Percentiles rank a stretch among this genome's conserved stretches.
Conservation (phyloP, 2,113 vertebrate genomes). For the Chaetodon auriga region DNA sequence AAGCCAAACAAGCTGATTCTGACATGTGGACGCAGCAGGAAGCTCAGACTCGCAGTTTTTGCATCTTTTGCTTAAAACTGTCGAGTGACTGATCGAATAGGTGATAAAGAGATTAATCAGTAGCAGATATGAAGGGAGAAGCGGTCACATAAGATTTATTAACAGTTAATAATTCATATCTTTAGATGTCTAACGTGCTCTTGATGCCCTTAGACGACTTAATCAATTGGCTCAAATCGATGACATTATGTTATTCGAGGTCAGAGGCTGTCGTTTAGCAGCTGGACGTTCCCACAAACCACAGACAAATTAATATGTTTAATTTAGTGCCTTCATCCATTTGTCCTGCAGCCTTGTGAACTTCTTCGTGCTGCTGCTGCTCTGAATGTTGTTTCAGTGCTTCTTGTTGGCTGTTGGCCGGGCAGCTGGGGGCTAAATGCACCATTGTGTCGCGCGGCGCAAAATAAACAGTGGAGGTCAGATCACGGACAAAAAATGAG, state of each 20-base stretch:
- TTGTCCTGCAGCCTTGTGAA: neutral
- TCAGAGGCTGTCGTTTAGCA: neutral
- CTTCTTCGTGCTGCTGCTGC: neutral
- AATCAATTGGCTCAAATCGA: neutral
- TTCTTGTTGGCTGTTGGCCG: neutral
- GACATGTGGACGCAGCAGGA: no score
- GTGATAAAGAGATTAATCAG: neutral
- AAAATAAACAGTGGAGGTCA: conserved; percentile 7
- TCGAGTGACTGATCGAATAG: neutral
- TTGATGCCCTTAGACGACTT: neutral
- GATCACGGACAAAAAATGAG: neutral
- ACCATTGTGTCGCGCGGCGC: neutral
- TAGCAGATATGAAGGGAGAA: neutral
- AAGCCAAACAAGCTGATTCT: no score
- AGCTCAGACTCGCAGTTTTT: no score
- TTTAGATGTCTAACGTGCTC: conserved; percentile 1
- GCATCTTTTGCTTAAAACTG: neutral
- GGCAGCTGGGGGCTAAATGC: neutral
- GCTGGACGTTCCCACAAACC: neutral
- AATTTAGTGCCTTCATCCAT: neutral
- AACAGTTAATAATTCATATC: conserved; percentile 20
- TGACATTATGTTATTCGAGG: neutral
- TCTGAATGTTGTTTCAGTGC: neutral
- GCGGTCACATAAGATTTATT: neutral
- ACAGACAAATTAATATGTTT: neutral